Evolutionary conservation across 1,140 invertebrate genomes (phyloP).

Genomic region (Lanistes nyassanus): DNA sequence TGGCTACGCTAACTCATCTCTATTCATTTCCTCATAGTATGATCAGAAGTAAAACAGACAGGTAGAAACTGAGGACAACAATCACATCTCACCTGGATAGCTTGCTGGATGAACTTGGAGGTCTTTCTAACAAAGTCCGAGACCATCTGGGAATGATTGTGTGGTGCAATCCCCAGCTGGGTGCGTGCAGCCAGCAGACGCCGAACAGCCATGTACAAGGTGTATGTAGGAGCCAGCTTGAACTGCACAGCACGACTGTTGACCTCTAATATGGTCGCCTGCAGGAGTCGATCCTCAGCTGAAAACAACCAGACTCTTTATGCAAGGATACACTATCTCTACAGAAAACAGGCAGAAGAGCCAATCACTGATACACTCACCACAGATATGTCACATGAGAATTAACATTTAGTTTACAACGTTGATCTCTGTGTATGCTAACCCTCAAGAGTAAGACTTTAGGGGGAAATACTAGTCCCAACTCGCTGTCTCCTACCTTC

Average conservation of each 20-base stretch:
- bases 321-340: background rate
- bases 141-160: slow-evolving; percentile 88
- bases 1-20: no score
- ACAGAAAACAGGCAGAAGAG: background rate
- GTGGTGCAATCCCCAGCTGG: slow-evolving; percentile 88
- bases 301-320: slow-evolving; percentile 26
- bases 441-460: no score
- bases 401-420: no score
- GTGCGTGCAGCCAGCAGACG: slow-evolving; percentile 94
- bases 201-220: slow-evolving; percentile 89
- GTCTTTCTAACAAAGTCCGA: slow-evolving; percentile 90
- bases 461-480: no score
- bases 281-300: slow-evolving; percentile 88
- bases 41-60: background rate
- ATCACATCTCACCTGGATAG: slow-evolving; percentile 73
- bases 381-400: no score
- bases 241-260: slow-evolving; percentile 73
- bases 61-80: background rate
- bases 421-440: no score
- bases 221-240: slow-evolving; percentile 91
- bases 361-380: no score
- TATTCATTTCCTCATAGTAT: no score
- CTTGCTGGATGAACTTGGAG: slow-evolving; percentile 84
- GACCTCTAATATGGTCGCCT: slow-evolving; percentile 85
- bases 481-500: slow-evolving; percentile 73